phyloP scores from a whole-genome alignment of 2,113 vertebrate genomes.

The Eptesicus fuscus region DNA sequence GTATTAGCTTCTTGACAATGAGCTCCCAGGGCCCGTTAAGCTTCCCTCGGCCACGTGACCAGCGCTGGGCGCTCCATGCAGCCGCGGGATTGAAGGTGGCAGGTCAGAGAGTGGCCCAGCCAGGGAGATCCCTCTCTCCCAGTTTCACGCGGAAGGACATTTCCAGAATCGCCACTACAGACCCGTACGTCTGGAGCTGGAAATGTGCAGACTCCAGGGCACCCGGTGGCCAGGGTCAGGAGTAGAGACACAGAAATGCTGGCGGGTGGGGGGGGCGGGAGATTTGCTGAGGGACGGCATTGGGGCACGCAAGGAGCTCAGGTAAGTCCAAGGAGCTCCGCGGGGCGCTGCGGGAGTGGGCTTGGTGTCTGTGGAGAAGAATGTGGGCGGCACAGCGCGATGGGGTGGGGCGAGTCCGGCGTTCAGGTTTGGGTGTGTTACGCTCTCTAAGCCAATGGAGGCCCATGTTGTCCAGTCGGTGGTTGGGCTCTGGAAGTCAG shows the following conservation, averaged over 20 bases:
- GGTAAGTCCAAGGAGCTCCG: not conserved
- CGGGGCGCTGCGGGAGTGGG: not conserved
- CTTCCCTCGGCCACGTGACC: not conserved
- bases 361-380: not conserved
- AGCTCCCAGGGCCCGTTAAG: not conserved
- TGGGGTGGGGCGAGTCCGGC: rapidly evolving
- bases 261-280: too few species aligned
- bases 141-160: not conserved
- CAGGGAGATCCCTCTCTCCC: not conserved
- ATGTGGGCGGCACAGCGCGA: not conserved
- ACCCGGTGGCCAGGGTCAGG: not conserved
- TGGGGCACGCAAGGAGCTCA: rapidly evolving
- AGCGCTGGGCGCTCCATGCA: too few species aligned
- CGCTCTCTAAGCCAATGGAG: not conserved
- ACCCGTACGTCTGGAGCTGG: not conserved
- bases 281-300: not conserved
- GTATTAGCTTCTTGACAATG: not conserved
- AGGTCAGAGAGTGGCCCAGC: too few species aligned
- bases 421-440: not conserved
- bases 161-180: not conserved
- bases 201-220: not conserved
- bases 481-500: not conserved
- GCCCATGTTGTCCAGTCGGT: not conserved
- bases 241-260: not conserved
- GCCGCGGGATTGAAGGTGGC: not conserved